Base-by-base conservation (phyloP, 2,888 invertebrate species). In the Cephus runcator region DNA sequence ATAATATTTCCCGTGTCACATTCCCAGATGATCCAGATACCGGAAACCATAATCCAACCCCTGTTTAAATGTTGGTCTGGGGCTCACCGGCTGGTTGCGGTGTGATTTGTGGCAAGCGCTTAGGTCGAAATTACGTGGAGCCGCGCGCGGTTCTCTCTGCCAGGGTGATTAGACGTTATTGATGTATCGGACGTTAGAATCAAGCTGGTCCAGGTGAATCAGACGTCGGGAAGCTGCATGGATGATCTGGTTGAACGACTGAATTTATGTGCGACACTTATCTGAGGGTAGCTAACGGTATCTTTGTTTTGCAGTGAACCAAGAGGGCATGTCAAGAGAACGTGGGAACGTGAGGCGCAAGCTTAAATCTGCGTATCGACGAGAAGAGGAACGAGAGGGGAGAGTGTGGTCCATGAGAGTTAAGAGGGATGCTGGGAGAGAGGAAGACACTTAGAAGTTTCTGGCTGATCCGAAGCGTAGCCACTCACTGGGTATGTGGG, bases 81-180 rank as follows among this genome's bases (percentile, higher is more conserved):
- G 78, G 77, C 79, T 79, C 81, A 79, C 81, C 85, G 86, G 85
- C 83, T 84, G 83, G 84, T 76, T 79, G 76, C 79, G 79, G 82
- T 84, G 89, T 90, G 90, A 90, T 90, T 90, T 90, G 90, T 89
- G 87, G 86, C 82, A 84, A 82, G 86, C 88, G 89, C 88, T 90
- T 88, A 90, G 89, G 86, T 87, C 87, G 86, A 88, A 90, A 90
- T 90, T 90, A 87, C 87, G 76, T 78, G 80, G 77, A 80, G 79
- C 36, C 36, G 34, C 69, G 79, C 83, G 81, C 84, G 85, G 85
- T 85, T 86, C 85, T 87, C 84, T 85, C 86, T 81, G 81, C 81
- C 84, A 83, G 81, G 88, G 85, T 87, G 88, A 89, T 89, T 88
- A 87, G 89, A 86, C 84, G 86, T 88, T 88, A 89, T 89, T 86